Percentiles rank a stretch among this genome's conserved stretches.
Conservation (phyloP, 2,797 vertebrate species). For the Peromyscus melanophrys region DNA sequence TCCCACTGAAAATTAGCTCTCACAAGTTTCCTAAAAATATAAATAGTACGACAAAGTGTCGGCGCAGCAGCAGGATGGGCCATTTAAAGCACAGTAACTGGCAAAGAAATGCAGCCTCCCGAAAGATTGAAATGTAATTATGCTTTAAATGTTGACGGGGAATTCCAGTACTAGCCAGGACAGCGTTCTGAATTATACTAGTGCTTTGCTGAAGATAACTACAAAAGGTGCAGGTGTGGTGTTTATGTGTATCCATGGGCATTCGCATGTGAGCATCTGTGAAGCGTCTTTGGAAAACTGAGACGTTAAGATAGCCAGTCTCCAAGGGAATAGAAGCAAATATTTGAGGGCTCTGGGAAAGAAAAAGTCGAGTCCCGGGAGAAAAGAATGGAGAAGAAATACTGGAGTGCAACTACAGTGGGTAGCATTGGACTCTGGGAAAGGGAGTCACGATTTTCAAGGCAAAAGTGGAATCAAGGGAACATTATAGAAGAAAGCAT, state of each 20-base stretch:
- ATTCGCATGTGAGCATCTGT: no score
- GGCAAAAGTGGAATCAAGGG: background rate
- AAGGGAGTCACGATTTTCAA: background rate
- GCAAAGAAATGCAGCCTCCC: background rate
- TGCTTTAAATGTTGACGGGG: background rate
- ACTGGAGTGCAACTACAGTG: background rate
- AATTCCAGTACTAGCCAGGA: background rate
- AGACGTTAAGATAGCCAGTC: background rate
- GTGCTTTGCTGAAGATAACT: background rate
- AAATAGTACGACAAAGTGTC: background rate
- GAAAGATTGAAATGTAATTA: constrained; percentile 52
- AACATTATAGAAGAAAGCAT: background rate
- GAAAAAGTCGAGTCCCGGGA: accelerated
- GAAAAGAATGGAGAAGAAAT: background rate
- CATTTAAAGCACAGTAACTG: background rate
- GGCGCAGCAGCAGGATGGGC: background rate
- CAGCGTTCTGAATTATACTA: background rate
- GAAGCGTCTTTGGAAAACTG: background rate
- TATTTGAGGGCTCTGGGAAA: background rate
- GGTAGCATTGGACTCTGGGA: background rate
- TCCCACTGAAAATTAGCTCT: constrained; percentile 39
- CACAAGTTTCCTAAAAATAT: background rate
- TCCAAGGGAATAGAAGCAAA: background rate
- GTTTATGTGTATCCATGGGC: background rate
- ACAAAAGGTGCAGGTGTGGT: background rate